Conservation (phyloP, 2,888 invertebrate species). For the Netelia virgata region DNA sequence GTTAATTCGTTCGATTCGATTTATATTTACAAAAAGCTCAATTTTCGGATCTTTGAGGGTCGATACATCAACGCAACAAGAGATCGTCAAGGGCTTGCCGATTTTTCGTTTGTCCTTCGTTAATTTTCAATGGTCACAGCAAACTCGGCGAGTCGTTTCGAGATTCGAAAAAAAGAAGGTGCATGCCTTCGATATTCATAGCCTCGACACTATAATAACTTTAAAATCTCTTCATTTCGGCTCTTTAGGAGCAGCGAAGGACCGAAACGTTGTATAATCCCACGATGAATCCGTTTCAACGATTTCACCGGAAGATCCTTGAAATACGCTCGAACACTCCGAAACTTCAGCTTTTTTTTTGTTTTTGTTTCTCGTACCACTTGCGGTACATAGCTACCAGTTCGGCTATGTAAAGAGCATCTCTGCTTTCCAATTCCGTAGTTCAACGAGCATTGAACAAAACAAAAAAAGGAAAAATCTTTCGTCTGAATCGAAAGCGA, state of each 20-base stretch:
- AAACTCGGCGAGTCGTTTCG: conserved; percentile 24
- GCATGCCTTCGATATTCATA: conserved; percentile 38
- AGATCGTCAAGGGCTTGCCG: conserved; percentile 15
- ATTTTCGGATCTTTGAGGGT: conserved; percentile 41
- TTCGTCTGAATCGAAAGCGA: conserved; percentile 73
- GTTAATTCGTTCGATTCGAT: conserved; percentile 38
- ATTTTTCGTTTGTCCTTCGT: not conserved
- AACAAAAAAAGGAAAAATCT: conserved; percentile 43
- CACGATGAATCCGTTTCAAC: conserved; percentile 9
- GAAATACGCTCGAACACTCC: not conserved
- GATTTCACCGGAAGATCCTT: not conserved
- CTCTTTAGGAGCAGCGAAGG: not conserved
- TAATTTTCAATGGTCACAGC: not conserved
- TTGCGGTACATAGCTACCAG: no score
- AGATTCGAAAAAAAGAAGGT: conserved; percentile 29
- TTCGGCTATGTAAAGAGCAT: not conserved
- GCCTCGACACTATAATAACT: conserved; percentile 55
- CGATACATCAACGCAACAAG: conserved; percentile 27
- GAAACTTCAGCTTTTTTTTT: no score
- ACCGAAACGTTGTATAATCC: not conserved
- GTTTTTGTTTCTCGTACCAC: no score
- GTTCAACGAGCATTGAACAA: not conserved
- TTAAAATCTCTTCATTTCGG: not conserved
- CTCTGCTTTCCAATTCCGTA: not conserved
- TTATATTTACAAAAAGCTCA: conserved; percentile 69